These are phyloP conservation scores for Ypsolopha scabrella DNA, from an alignment of 2,888 invertebrate genomes.

Conservation along the genomic window DNA sequence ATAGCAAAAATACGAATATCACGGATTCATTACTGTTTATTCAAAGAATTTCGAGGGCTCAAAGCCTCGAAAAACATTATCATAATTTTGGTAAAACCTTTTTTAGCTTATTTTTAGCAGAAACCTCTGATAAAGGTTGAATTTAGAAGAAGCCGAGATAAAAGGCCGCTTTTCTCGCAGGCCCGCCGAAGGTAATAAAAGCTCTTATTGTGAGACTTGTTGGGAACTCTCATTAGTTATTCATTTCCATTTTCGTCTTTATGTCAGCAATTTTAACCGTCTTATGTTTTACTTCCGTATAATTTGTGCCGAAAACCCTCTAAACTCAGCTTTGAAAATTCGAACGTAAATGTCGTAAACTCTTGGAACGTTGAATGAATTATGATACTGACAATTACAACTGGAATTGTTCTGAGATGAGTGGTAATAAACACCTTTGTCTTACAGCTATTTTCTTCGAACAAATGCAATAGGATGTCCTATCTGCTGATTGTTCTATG, in stretches of 20 bases:
- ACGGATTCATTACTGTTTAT: no score
- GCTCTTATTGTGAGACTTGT: constrained; percentile 41
- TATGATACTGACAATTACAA: neutral
- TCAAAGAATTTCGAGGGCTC: no score
- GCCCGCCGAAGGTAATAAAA: constrained; percentile 32
- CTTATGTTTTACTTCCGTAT: constrained; percentile 24
- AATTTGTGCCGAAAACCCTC: constrained; percentile 10
- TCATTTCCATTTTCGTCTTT: constrained; percentile 53
- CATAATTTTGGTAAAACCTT: neutral
- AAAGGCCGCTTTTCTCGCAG: constrained; percentile 23
- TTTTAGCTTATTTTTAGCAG: no score
- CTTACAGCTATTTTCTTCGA: neutral
- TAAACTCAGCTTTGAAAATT: constrained; percentile 9
- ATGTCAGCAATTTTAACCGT: constrained; percentile 36
- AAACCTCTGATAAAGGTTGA: neutral
- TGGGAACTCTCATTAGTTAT: constrained; percentile 51
- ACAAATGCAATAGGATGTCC: no score
- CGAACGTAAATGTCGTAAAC: constrained; percentile 1
- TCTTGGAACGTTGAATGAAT: neutral
- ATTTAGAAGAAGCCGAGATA: constrained; percentile 19
- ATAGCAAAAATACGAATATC: no score
- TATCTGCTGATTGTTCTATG: no score
- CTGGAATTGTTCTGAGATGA: neutral
- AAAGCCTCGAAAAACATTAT: neutral
- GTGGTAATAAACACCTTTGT: neutral